Base-by-base conservation (phyloP, 2,797 vertebrate genomes). In the Nannoperca australis region DNA sequence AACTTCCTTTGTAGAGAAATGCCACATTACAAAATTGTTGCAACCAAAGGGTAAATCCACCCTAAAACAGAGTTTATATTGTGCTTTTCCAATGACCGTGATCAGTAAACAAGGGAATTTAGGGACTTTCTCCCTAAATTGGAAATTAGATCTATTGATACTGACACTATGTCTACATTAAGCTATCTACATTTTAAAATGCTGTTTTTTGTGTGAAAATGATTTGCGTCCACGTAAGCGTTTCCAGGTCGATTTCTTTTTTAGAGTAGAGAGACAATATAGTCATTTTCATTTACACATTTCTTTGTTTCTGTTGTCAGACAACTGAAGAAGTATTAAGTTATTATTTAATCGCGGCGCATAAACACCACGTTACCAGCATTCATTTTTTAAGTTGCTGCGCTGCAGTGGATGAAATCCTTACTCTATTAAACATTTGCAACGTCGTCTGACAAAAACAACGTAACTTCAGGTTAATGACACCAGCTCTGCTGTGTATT, bases 11-110 rank as follows among this genome's bases (percentile, higher is more conserved):
- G 13, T 49, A 1, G 10, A 24, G 67, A 72, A 56, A 30, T 3
- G 2, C 4, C 17, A 62, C 42, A 63, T 51, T 45, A 70, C 58
- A 44, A 61, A 51, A 73, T 70, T 14, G 3, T 54, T 58, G 2
- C 12, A 54, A 14, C 22, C 18, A n/a, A 38, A 63, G 20, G 24
- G 2, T 14, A n/a, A 45, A 53, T 51, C 15, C 44, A 62, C 20
- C 30, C 17, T 72, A 27, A 61, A 45, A 63, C 44, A 22, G 27
- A 24, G 59, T 20, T 45, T 22, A 14, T 18, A 36, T 27, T 17
- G 11, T 0, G 3, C 8, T 18, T 59, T 45, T 42, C 15, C 3
- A 56, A 40, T 34, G 7, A 22, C 12, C 17, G 18, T 64, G n/a
- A 47, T 73, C 1, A 30, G 17, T n/a, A n/a, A n/a, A n/a, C n/a